Evolutionary conservation across 2,113 vertebrate species (phyloP).

Genomic region (Clarias macrocephalus): DNA sequence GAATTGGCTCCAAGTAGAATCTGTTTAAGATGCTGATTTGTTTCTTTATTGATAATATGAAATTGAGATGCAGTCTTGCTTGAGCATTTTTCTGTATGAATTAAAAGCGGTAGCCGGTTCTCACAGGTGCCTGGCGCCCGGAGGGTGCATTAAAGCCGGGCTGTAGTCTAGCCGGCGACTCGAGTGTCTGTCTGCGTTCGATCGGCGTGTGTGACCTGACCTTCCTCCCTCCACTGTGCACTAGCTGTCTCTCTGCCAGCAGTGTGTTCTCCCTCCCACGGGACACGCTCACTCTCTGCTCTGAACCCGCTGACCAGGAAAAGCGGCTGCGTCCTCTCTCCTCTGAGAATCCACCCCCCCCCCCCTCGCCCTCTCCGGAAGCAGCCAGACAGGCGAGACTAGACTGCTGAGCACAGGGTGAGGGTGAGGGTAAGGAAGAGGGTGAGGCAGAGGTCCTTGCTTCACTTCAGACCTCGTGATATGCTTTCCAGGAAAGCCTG

Average conservation of each 20-base stretch:
- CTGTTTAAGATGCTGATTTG: neutral
- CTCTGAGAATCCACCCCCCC: neutral
- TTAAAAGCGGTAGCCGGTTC: neutral
- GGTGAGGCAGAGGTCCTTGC: constrained; percentile 42
- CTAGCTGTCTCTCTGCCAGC: constrained; percentile 60
- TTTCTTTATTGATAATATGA: neutral
- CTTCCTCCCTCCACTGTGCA: constrained; percentile 59
- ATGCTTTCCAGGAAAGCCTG: neutral
- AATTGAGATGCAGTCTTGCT: neutral
- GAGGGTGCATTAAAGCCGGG: constrained; percentile 43
- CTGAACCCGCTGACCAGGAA: constrained; percentile 73
- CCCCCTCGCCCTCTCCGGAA: neutral
- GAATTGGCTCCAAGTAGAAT: neutral
- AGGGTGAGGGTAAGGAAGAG: constrained; percentile 37
- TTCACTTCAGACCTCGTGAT: constrained; percentile 4
- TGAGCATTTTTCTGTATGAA: neutral
- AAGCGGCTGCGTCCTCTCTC: constrained; percentile 34
- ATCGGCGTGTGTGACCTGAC: constrained; percentile 56
- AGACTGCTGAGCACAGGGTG: constrained; percentile 51
- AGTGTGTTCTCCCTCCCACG: constrained; percentile 59
- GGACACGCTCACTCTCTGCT: constrained; percentile 43
- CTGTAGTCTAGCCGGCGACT: constrained; percentile 55
- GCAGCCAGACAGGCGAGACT: constrained; percentile 54
- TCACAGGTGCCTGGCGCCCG: constrained; percentile 13
- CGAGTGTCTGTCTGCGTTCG: constrained; percentile 37